Conservation (phyloP, 2,113 vertebrate species). For the Gobius niger region DNA sequence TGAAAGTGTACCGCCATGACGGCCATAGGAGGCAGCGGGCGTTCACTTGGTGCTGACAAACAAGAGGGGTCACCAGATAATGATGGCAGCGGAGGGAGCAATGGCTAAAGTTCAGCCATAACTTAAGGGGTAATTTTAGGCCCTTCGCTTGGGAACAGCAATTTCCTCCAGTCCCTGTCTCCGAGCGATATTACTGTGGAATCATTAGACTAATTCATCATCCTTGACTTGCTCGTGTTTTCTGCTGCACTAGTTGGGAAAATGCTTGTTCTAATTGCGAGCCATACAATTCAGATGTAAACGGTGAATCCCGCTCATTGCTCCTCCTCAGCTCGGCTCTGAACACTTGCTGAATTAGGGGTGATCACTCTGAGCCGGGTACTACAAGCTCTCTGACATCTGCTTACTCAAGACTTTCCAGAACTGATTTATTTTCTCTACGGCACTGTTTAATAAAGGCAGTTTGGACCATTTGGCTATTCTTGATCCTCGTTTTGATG, state of each 20-base stretch:
- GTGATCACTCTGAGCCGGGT: slow-evolving; percentile 36
- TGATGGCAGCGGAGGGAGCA: slow-evolving; percentile 44
- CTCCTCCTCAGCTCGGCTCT: slow-evolving; percentile 26
- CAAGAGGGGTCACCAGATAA: slow-evolving; percentile 49
- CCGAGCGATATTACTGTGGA: slow-evolving; percentile 69
- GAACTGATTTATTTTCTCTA: slow-evolving; percentile 21
- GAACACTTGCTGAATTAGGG: slow-evolving; percentile 42
- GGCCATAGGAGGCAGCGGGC: slow-evolving; percentile 24
- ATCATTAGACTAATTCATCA: slow-evolving; percentile 76
- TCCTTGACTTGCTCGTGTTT: slow-evolving; percentile 66
- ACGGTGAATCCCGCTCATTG: slow-evolving; percentile 41
- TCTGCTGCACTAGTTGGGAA: slow-evolving; percentile 53
- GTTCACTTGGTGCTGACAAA: slow-evolving; percentile 42
- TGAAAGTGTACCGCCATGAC: slow-evolving; percentile 26
- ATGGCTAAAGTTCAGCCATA: slow-evolving; percentile 66
- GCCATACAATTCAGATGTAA: slow-evolving; percentile 59
- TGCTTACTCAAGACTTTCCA: slow-evolving; percentile 40
- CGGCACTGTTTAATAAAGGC: slow-evolving; percentile 41
- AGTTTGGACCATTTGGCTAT: slow-evolving; percentile 4
- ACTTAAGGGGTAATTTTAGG: slow-evolving; percentile 65
- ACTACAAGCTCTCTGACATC: slow-evolving; percentile 39
- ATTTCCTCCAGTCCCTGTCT: slow-evolving; percentile 71
- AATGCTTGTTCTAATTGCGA: slow-evolving; percentile 66
- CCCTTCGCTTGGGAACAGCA: slow-evolving; percentile 60
- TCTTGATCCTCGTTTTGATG: slow-evolving; percentile 38